Evolutionary conservation across 2,797 vertebrate genomes (phyloP).

Genomic region (Manis javanica): DNA sequence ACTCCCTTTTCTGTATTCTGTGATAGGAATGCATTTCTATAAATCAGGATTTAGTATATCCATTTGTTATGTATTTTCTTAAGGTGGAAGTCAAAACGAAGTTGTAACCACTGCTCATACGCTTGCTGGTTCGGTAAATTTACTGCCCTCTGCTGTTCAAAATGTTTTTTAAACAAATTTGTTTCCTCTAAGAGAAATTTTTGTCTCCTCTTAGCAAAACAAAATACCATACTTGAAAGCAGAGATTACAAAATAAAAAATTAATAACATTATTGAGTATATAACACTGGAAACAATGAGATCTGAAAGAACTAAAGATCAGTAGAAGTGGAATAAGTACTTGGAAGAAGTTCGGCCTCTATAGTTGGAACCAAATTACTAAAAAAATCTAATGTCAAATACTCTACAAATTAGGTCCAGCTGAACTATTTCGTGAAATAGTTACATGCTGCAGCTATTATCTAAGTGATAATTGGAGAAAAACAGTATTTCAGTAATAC

Average conservation of each 20-base stretch:
- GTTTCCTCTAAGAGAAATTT: neutral
- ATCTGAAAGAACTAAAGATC: neutral
- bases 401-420: neutral
- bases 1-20: neutral
- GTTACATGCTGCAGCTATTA: neutral
- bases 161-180: neutral
- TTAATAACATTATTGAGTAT: neutral
- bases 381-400: neutral
- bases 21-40: neutral
- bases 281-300: neutral
- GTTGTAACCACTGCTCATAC: neutral
- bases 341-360: neutral
- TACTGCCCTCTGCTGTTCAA: constrained; percentile 85
- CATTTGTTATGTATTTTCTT: neutral
- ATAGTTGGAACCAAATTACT: neutral
- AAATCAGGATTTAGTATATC: neutral
- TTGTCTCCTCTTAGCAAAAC: constrained; percentile 4
- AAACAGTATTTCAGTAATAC: neutral
- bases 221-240: neutral
- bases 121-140: constrained; percentile 54
- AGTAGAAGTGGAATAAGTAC: neutral
- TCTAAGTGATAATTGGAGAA: neutral
- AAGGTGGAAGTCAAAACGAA: neutral
- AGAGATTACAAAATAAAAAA: constrained; percentile 21
- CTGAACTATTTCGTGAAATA: neutral